Base-by-base conservation (phyloP, 2,888 invertebrate genomes). In the Callosobruchus maculatus region DNA sequence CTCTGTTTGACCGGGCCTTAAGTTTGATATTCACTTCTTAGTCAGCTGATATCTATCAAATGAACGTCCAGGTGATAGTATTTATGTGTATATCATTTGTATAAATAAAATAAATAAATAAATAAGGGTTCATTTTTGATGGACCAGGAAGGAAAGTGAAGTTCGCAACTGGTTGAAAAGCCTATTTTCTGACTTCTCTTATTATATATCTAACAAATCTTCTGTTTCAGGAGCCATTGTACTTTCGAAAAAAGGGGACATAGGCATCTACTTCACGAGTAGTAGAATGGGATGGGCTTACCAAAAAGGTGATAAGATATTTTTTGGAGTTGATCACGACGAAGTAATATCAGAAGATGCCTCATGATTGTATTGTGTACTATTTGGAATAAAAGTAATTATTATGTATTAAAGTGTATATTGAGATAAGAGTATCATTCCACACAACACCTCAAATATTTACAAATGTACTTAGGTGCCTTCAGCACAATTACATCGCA, bases 271-370 rank as follows among this genome's bases (percentile, higher is more conserved):
- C 79, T 95, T 93, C 83, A 92, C 90, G 21, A 93, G 93, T 0
- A 86, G 87, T 7, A 88, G 91, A 81, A 93, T 93, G 93, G 89
- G 92, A 0, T 93, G 93, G 93, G 92, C 92, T 0, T 93, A 91
- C 80, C 83, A 83, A 71, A 82, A 83, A 76, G 82, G 82, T n/a
- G 82, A 83, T 70, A 80, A 84, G 76, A 71, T 88, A 2, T 85
- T 86, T 80, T 93, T 89, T 82, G 93, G 93, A 3, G 91, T 93
- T 71, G 88, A 92, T 71, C 88, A 87, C 0, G 87, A 86, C 9
- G 88, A 92, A 83, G 82, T 88, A 74, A 75, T 81, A 71, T 75
- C 75, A 71, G 81, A 82, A 73, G 71, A 72, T 22, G 74, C 77
- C 9, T 74, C 70, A 72, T 68, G 13, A 49, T 49, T 18, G 13